Conservation (phyloP, 2,888 invertebrate species). For the Amblyjoppa proteus region DNA sequence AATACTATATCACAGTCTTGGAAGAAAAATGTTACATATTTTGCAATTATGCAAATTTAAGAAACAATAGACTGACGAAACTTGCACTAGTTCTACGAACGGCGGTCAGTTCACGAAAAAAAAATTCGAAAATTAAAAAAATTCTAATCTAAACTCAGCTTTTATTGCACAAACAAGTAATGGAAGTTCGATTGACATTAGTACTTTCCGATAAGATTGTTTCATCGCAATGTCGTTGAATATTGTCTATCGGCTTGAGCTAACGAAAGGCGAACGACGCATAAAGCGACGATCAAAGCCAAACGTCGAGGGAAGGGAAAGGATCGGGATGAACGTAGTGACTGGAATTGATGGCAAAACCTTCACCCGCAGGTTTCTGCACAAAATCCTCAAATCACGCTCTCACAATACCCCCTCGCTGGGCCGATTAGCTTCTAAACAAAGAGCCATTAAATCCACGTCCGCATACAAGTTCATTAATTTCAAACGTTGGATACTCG, state of each 20-base stretch:
- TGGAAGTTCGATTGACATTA: too few relatives aligned
- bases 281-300: not conserved
- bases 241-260: not conserved
- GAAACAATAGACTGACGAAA: not conserved
- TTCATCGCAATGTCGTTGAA: too few relatives aligned
- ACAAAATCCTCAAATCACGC: constrained; percentile 60
- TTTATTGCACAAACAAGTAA: too few relatives aligned
- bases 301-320: not conserved
- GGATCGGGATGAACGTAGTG: not conserved
- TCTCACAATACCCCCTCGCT: constrained; percentile 54
- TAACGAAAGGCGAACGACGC: not conserved
- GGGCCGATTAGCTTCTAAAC: constrained; percentile 68
- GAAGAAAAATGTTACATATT: not conserved
- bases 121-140: too few relatives aligned
- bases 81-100: not conserved
- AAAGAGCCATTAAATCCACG: constrained; percentile 62
- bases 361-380: constrained; percentile 14
- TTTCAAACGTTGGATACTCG: constrained; percentile 50
- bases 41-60: not conserved
- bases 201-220: too few relatives aligned
- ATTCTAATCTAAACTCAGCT: too few relatives aligned
- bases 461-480: constrained; percentile 49
- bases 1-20: not conserved
- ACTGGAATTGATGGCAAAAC: constrained; percentile 28
- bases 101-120: too few relatives aligned